Conservation (phyloP, 2,113 vertebrate species). For the Pluvianellus socialis region DNA sequence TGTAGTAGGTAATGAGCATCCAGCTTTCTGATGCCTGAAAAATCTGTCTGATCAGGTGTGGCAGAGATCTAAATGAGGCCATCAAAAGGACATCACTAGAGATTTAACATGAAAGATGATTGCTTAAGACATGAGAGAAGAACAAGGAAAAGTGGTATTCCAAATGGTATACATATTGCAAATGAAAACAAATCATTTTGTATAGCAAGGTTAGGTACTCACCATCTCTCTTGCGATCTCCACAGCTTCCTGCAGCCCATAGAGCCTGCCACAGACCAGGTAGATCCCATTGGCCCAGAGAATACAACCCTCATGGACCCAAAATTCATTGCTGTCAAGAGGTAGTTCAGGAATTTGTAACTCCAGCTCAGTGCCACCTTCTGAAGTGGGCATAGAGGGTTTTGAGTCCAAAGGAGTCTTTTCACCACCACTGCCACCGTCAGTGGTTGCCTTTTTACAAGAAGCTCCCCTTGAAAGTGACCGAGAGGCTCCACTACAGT, state of each 20-base stretch:
- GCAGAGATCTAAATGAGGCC: background rate
- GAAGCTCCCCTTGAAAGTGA: constrained; percentile 89
- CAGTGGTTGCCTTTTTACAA: constrained; percentile 83
- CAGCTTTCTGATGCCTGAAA: background rate
- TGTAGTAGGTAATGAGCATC: background rate
- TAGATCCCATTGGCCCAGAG: constrained; percentile 98
- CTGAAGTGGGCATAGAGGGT: constrained; percentile 79
- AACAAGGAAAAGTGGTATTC: background rate
- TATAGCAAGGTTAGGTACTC: constrained; percentile 66
- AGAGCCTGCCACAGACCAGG: constrained; percentile 95
- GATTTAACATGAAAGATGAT: background rate
- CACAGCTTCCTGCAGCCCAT: constrained; percentile 96
- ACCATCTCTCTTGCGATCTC: constrained; percentile 97
- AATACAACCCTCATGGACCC: constrained; percentile 97
- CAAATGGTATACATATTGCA: background rate
- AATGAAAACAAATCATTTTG: background rate
- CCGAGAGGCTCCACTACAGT: constrained; percentile 86
- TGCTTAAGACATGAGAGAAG: background rate
- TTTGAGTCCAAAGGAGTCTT: constrained; percentile 79
- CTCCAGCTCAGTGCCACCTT: constrained; percentile 87
- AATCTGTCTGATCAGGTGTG: background rate
- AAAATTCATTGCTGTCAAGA: constrained; percentile 98
- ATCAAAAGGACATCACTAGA: background rate
- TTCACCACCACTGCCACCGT: constrained; percentile 71
- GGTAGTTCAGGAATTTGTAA: constrained; percentile 97